phyloP scores from a whole-genome alignment of 2,113 vertebrate genomes.

The Poeciliopsis occidentalis region DNA sequence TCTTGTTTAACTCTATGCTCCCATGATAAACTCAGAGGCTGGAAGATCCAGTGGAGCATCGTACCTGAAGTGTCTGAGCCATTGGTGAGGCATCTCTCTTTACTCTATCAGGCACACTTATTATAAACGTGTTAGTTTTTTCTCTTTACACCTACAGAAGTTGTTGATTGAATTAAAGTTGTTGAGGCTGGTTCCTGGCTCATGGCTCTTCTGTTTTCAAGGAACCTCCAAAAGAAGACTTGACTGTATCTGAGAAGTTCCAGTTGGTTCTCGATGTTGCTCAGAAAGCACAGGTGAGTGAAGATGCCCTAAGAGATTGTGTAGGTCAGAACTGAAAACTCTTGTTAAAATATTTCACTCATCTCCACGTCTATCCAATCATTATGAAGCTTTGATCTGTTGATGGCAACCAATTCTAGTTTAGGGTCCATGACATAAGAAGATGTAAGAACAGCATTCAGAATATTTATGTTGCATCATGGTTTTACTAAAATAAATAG shows the following conservation, averaged over 20 bases:
- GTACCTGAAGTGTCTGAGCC: conserved; percentile 95
- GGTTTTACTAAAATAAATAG: no score
- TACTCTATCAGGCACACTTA: neutral
- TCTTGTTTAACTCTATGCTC: conserved; percentile 8
- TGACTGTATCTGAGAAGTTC: conserved; percentile 98
- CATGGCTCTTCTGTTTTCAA: conserved; percentile 45
- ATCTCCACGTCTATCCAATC: no score
- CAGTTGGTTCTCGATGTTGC: conserved; percentile 96
- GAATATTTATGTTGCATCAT: no score
- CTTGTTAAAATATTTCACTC: no score
- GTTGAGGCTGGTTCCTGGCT: neutral
- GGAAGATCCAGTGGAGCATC: conserved; percentile 99
- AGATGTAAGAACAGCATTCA: no score
- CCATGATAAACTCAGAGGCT: conserved; percentile 84
- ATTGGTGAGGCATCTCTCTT: conserved; percentile 78
- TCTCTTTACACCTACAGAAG: neutral
- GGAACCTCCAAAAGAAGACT: conserved; percentile 94
- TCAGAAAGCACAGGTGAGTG: conserved; percentile 93
- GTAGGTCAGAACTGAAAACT: neutral
- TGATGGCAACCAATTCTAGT: no score
- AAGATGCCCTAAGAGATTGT: neutral
- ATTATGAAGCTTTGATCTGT: no score
- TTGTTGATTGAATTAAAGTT: neutral
- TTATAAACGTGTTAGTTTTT: neutral
- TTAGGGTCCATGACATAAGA: no score